A percentile compares a stretch with the other conserved stretches of the same genome.
Conservation (phyloP, 1,140 invertebrate species). For the Globodera ellingtonae region DNA sequence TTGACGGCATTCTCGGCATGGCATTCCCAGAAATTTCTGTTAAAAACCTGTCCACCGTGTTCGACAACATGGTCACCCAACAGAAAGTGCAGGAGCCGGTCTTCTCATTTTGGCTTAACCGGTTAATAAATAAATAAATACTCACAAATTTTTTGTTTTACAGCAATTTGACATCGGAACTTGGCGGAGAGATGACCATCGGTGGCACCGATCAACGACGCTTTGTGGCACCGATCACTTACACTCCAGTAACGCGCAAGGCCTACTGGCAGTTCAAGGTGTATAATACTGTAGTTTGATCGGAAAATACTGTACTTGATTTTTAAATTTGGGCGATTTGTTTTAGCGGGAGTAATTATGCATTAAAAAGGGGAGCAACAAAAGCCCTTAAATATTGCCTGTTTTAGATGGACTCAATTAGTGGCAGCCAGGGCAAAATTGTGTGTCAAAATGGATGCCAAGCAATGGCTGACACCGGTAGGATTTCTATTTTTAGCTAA, state of each 20-base stretch:
- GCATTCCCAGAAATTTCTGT: conserved; percentile 82
- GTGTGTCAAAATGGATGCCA: conserved; percentile 63
- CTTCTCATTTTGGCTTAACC: conserved; percentile 92
- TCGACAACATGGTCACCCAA: conserved; percentile 90
- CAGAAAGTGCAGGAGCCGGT: conserved; percentile 77
- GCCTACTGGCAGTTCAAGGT: conserved; percentile 97
- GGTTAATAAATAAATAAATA: conserved; percentile 52
- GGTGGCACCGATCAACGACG: conserved; percentile 69
- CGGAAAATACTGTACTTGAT: background rate
- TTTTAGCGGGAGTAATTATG: too few relatives aligned
- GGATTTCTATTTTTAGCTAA: too few relatives aligned
- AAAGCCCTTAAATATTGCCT: too few relatives aligned
- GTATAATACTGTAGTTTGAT: conserved; percentile 65
- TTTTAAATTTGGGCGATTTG: background rate
- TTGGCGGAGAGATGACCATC: conserved; percentile 66
- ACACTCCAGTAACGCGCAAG: conserved; percentile 80
- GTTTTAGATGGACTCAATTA: conserved; percentile 12
- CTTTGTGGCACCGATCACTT: conserved; percentile 87
- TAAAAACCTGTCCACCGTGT: conserved; percentile 75
- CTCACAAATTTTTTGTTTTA: background rate
- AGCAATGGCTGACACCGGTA: conserved; percentile 91
- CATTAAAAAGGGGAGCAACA: too few relatives aligned
- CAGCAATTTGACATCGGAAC: conserved; percentile 58
- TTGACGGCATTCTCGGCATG: conserved; percentile 95
- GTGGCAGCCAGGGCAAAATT: conserved; percentile 28